Evolutionary conservation across 2,797 vertebrate genomes (phyloP), one percentile per base, ranked within the genome.

Genomic region (Poecile montanus): DNA sequence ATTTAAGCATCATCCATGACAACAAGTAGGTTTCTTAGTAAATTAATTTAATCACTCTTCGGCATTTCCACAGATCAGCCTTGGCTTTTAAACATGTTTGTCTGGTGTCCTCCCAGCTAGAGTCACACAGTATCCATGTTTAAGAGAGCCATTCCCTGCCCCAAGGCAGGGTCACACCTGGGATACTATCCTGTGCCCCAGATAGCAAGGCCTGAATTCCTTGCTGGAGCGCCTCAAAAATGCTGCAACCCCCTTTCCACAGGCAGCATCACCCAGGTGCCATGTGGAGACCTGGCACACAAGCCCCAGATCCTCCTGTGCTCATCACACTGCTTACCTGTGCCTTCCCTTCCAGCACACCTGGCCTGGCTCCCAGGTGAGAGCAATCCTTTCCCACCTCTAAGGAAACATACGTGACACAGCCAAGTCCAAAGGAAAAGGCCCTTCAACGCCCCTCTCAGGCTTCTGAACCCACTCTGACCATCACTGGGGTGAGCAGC

Each of bases 281-380:
- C 3, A 1, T 57, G 57, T 0, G 0, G 62, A 78, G 47, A 78
- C 18, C n/a, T 63, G n/a, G 62, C 14, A 61, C 3, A 4, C 1
- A 3, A 80, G 12, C 54, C 48, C 9, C 54, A 14, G 10, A 26
- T 66, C 19, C 29, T 65, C 27, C 29, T 2, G 5, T 12, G 71
- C 45, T 42, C 17, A 53, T 14, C 16, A 44, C 19, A 17, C 21
- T 54, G 58, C 50, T 63, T 63, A 78, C 34, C 66, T 45, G 21
- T 2, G 6, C 21, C 62, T 80, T 23, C 6, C 26, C 65, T 62
- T 62, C 57, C 58, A 72, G 38, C 14, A 78, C 26, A 72, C 11
- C 20, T 16, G 7, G 20, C 34, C 63, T 60, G 48, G n/a, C 40
- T 79, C 36, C 30, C 25, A 87, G 48, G 60, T 2, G 5, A 75